Evolutionary conservation across 2,888 invertebrate species (phyloP).

Genomic region (Synergus itoensis): DNA sequence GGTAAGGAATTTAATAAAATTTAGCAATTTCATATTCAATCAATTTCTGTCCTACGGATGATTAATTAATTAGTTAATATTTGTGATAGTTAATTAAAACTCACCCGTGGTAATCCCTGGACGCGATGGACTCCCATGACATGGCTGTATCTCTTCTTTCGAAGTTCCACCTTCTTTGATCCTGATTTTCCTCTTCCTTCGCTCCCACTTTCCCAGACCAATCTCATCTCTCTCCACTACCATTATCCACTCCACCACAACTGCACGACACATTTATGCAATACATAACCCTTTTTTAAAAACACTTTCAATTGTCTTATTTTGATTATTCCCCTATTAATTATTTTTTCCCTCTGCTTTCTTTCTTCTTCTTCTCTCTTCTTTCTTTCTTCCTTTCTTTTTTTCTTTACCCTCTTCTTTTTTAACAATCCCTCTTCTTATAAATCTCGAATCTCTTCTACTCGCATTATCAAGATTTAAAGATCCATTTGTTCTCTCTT

Average conservation of each 20-base stretch:
- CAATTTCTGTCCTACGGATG: neutral
- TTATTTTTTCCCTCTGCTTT: neutral
- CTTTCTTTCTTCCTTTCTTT: neutral
- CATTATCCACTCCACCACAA: constrained; percentile 50
- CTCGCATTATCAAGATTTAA: neutral
- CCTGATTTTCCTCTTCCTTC: constrained; percentile 56
- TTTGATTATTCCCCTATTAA: neutral
- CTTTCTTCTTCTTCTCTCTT: neutral
- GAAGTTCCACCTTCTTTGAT: constrained; percentile 50
- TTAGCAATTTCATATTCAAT: neutral
- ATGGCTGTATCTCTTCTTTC: constrained; percentile 79
- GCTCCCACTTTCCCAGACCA: constrained; percentile 61
- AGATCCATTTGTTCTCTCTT: neutral
- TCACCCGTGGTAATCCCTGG: constrained; percentile 90
- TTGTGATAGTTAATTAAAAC: constrained; percentile 51
- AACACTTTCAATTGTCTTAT: constrained; percentile 7
- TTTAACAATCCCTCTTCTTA: neutral
- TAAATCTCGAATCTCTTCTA: neutral
- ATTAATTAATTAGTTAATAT: neutral
- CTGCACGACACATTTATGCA: constrained; percentile 66
- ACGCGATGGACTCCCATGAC: constrained; percentile 93
- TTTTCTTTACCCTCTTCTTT: neutral
- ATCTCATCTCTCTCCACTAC: constrained; percentile 66
- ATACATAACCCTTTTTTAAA: constrained; percentile 62
- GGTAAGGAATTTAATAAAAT: neutral